Evolutionary conservation across 2,888 invertebrate species (phyloP).

Genomic region (Rhagophthalmus giganteus): DNA sequence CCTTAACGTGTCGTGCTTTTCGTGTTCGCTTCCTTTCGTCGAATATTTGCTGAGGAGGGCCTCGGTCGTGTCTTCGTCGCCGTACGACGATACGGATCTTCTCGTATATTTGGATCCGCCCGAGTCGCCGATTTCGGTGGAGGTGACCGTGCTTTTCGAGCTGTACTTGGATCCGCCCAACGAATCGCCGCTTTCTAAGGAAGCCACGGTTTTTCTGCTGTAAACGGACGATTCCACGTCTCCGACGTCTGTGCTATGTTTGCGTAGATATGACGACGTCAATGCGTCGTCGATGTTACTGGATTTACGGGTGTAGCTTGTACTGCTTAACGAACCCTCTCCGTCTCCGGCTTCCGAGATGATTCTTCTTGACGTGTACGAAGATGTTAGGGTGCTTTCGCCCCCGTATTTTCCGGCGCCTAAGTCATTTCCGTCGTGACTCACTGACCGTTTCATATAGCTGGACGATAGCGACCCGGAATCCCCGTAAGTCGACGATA

Average conservation of each 20-base stretch:
- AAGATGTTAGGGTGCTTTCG: constrained; percentile 7
- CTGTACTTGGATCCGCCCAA: constrained; percentile 17
- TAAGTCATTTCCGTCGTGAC: constrained; percentile 4
- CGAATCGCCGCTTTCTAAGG: constrained; percentile 29
- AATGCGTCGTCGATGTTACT: constrained; percentile 16
- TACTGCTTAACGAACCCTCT: constrained; percentile 11
- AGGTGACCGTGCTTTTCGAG: constrained; percentile 16
- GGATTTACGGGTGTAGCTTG: constrained; percentile 18
- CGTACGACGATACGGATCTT: constrained; percentile 12
- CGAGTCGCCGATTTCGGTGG: constrained; percentile 14
- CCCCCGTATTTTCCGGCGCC: constrained; percentile 25
- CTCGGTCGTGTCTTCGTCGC: constrained; percentile 13
- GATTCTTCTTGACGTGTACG: constrained; percentile 9
- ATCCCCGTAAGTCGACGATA: constrained; percentile 17
- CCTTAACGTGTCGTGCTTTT: constrained; percentile 12
- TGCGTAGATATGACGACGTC: constrained; percentile 6
- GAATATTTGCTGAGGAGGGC: constrained; percentile 21
- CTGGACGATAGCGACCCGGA: constrained; percentile 31
- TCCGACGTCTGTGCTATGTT: constrained; percentile 24
- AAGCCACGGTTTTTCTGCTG: constrained; percentile 36
- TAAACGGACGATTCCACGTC: constrained; percentile 41
- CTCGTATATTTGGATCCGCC: constrained; percentile 17
- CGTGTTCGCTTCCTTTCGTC: constrained; percentile 9
- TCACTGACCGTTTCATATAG: constrained; percentile 38
- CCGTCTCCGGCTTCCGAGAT: constrained; percentile 14